Percentiles rank a stretch among this genome's conserved stretches.
These are phyloP conservation scores for Congeria kusceri DNA, from an alignment of 2,888 invertebrate genomes.

Conservation along the genomic window DNA sequence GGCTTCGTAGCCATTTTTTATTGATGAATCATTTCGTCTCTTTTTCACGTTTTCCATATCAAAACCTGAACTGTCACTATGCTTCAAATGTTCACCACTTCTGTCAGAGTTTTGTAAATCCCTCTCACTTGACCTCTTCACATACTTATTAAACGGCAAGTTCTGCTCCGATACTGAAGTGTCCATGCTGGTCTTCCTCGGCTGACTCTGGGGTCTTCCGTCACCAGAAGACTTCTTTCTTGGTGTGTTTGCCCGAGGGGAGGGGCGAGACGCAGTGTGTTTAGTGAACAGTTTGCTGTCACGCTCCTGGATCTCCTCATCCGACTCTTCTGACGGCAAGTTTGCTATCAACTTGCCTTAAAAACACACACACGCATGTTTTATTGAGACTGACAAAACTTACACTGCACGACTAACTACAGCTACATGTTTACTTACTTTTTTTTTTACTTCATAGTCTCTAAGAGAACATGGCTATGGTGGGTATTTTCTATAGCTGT, in stretches of 20 bases:
- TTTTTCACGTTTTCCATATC: not conserved
- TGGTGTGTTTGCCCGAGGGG: constrained; percentile 14
- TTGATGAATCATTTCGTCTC: constrained; percentile 5
- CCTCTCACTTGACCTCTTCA: not conserved
- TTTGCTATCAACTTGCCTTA: constrained; percentile 58
- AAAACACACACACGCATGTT: not conserved
- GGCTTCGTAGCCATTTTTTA: constrained; percentile 48
- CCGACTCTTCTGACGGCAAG: constrained; percentile 13
- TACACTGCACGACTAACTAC: too few relatives aligned
- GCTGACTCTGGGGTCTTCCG: not conserved
- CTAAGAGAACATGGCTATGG: too few relatives aligned
- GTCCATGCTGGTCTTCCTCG: too few relatives aligned
- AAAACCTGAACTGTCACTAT: constrained; percentile 43
- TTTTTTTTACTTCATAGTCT: too few relatives aligned
- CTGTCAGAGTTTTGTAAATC: not conserved
- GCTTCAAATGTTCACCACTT: constrained; percentile 1
- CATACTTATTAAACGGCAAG: too few relatives aligned
- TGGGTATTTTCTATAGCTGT: too few relatives aligned
- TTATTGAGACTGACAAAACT: not conserved
- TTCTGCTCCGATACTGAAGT: too few relatives aligned
- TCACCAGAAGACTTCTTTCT: too few relatives aligned
- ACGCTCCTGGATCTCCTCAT: constrained; percentile 19
- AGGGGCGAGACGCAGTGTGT: constrained; percentile 39
- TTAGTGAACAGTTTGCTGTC: constrained; percentile 53
- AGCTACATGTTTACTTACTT: too few relatives aligned